Evolutionary conservation across 2,113 vertebrate species (phyloP).

Genomic region (Daphoenositta chrysoptera): DNA sequence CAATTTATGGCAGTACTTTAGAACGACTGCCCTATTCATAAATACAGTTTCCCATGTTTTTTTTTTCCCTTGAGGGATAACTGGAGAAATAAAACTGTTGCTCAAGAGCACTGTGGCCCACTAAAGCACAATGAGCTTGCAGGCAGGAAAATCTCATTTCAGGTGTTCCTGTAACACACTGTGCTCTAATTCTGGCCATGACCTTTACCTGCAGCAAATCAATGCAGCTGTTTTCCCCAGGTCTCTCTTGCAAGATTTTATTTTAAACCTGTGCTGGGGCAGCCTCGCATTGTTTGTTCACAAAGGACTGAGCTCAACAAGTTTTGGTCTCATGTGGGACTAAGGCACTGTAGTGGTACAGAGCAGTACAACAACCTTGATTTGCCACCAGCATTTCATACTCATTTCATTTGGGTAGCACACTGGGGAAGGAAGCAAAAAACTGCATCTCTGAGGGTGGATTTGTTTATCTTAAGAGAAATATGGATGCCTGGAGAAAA

Average conservation of each 20-base stretch:
- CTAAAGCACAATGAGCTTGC: not conserved
- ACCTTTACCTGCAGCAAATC: not conserved
- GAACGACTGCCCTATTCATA: not conserved
- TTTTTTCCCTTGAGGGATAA: not conserved
- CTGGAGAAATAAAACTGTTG: not conserved
- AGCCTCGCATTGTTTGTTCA: not conserved
- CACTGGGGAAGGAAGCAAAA: not conserved
- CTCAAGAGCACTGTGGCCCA: not conserved
- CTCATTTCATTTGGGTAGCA: not conserved
- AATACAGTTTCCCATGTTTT: not conserved
- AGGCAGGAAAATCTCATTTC: not conserved
- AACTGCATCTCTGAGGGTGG: not conserved
- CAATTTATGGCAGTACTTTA: not conserved
- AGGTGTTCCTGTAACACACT: not conserved
- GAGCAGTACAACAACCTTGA: not conserved
- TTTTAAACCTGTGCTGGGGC: not conserved
- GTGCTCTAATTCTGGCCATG: not conserved
- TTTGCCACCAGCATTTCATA: not conserved
- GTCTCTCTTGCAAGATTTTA: not conserved
- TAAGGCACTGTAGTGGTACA: not conserved
- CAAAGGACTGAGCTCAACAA: not conserved
- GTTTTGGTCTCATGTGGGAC: not conserved
- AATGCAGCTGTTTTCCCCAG: not conserved
- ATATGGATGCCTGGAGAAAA: not conserved
- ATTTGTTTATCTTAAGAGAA: not conserved